Evolutionary conservation across 2,888 invertebrate genomes (phyloP).

Genomic region (Nomada hirtipes): DNA sequence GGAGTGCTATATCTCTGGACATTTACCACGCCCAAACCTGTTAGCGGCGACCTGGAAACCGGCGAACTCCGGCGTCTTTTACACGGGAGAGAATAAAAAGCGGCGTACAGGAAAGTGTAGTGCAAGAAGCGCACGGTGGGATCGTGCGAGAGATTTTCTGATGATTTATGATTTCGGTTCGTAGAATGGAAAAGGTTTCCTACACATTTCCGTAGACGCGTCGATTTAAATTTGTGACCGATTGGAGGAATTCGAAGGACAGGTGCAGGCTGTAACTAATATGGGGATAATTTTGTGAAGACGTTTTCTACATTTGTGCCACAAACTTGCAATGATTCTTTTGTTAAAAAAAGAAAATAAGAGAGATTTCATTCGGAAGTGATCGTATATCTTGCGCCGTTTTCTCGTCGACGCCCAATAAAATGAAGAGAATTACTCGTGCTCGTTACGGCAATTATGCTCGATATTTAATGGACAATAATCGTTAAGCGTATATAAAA

Average conservation of each 20-base stretch:
- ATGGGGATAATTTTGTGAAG: too few species aligned
- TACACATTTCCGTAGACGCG: too few species aligned
- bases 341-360: too few species aligned
- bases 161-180: not conserved
- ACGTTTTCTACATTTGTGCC: too few species aligned
- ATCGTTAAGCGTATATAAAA: not conserved
- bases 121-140: constrained; percentile 19
- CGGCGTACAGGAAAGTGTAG: constrained; percentile 46
- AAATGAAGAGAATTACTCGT: not conserved
- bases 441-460: constrained; percentile 1
- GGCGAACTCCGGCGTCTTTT: constrained; percentile 68
- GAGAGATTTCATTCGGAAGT: not conserved
- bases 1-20: constrained; percentile 32
- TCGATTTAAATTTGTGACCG: not conserved
- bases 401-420: not conserved
- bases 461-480: not conserved
- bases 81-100: constrained; percentile 64
- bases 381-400: not conserved
- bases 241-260: too few species aligned
- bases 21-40: constrained; percentile 54
- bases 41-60: constrained; percentile 71
- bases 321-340: too few species aligned
- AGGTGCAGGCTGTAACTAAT: too few species aligned
- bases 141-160: not conserved
- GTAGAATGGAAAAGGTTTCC: too few species aligned